Evolutionary conservation across 2,113 vertebrate species (phyloP).

Genomic region (Tragulus kanchil): DNA sequence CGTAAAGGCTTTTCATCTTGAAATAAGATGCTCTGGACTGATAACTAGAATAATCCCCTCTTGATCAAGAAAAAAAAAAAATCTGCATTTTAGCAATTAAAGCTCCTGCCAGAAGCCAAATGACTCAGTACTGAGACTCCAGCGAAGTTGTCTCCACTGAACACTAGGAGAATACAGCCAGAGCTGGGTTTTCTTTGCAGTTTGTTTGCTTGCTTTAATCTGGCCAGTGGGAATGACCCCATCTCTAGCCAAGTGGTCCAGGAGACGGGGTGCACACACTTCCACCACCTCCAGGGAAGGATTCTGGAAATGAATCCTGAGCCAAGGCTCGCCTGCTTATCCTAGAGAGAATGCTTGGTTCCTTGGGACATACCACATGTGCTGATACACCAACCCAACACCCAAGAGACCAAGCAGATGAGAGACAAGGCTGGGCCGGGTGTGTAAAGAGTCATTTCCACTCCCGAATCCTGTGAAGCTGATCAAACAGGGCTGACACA

Average conservation of each 20-base stretch:
- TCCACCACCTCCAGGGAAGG: conserved; percentile 81
- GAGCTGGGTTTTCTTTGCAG: conserved; percentile 89
- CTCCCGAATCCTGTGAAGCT: accelerated
- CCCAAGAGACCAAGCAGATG: conserved; percentile 41
- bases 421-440: background rate
- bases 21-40: conserved; percentile 97
- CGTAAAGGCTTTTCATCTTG: conserved; percentile 97
- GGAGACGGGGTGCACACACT: conserved; percentile 78
- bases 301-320: conserved; percentile 67
- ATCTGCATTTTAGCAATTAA: conserved; percentile 99
- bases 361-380: conserved; percentile 31
- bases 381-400: background rate
- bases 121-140: conserved; percentile 89
- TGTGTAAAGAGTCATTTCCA: no score
- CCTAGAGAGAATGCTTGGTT: conserved; percentile 61
- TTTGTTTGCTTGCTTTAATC: conserved; percentile 89
- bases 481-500: background rate
- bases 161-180: conserved; percentile 91
- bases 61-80: conserved; percentile 95
- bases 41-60: conserved; percentile 98
- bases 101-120: conserved; percentile 94
- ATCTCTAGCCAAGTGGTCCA: conserved; percentile 82
- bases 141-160: conserved; percentile 93
- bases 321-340: conserved; percentile 76
- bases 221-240: conserved; percentile 84